Percentiles rank a stretch among this genome's conserved stretches.
These are phyloP conservation scores for Orussus abietinus DNA, from an alignment of 1,140 invertebrate genomes.

Conservation along the genomic window DNA sequence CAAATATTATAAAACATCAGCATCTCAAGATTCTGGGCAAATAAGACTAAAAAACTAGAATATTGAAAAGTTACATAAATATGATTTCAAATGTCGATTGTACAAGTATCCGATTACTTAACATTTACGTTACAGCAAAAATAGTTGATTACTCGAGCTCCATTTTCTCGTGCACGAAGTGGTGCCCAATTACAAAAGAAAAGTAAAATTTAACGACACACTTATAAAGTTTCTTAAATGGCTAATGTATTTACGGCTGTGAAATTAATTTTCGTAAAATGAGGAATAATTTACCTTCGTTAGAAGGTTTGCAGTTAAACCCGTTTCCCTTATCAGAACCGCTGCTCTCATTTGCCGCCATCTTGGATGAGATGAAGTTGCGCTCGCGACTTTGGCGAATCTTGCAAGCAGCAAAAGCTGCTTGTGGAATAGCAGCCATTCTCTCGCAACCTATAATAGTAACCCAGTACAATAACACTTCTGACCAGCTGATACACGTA, in stretches of 20 bases:
- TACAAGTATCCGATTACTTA: too few species aligned
- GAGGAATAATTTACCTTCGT: constrained; percentile 24
- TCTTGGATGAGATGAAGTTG: constrained; percentile 36
- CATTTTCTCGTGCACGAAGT: too few species aligned
- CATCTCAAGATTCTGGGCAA: too few species aligned
- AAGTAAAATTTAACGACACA: constrained; percentile 1
- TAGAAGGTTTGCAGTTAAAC: constrained; percentile 19
- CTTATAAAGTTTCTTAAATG: constrained; percentile 15
- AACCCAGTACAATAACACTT: too few species aligned
- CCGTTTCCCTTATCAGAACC: constrained; percentile 16
- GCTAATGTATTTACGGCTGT: neutral
- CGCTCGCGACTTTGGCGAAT: constrained; percentile 51
- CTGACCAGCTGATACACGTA: too few species aligned
- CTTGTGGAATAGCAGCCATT: constrained; percentile 58
- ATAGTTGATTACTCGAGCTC: too few species aligned
- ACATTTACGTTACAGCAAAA: too few species aligned
- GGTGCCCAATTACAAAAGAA: neutral
- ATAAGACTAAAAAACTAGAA: constrained; percentile 3
- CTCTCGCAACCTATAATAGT: constrained; percentile 38
- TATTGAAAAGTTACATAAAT: constrained; percentile 4
- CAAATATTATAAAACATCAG: too few species aligned
- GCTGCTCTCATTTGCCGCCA: constrained; percentile 26
- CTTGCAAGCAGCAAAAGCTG: constrained; percentile 56
- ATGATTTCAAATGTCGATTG: constrained; percentile 4
- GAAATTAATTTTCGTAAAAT: neutral